These are phyloP conservation scores for Ahaetulla prasina DNA, from an alignment of 2,113 vertebrate genomes.

Conservation along the genomic window DNA sequence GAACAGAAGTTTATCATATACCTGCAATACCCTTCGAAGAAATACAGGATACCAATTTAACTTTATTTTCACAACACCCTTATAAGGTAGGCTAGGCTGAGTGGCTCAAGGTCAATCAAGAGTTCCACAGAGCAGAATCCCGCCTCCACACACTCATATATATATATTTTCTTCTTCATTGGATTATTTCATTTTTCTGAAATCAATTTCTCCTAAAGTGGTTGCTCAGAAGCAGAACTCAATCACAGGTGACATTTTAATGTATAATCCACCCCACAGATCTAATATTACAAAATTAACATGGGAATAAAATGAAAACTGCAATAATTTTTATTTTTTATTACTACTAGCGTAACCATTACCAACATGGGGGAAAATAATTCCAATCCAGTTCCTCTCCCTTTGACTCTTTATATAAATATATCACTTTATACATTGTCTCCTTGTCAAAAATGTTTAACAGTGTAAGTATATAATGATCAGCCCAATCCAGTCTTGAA, in stretches of 20 bases:
- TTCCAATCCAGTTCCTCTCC: background rate
- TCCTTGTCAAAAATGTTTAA: background rate
- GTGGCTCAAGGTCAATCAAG: background rate
- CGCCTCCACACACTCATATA: fast-evolving
- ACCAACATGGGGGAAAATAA: background rate
- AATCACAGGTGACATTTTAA: background rate
- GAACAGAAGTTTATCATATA: background rate
- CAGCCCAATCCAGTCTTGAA: background rate
- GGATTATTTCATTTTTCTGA: background rate
- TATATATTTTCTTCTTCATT: background rate
- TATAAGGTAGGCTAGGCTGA: background rate
- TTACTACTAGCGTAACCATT: background rate
- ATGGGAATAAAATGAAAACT: background rate
- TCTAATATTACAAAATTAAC: background rate
- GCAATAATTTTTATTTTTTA: background rate
- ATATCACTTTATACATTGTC: background rate
- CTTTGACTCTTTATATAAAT: background rate
- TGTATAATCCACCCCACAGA: background rate
- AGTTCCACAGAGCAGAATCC: background rate
- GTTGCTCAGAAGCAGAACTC: background rate
- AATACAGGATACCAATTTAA: background rate
- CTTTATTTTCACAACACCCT: background rate
- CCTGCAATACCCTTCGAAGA: background rate
- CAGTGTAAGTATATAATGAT: fast-evolving
- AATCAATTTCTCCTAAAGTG: background rate